Conservation (phyloP, 2,888 invertebrate genomes). For the Tyria jacobaeae region DNA sequence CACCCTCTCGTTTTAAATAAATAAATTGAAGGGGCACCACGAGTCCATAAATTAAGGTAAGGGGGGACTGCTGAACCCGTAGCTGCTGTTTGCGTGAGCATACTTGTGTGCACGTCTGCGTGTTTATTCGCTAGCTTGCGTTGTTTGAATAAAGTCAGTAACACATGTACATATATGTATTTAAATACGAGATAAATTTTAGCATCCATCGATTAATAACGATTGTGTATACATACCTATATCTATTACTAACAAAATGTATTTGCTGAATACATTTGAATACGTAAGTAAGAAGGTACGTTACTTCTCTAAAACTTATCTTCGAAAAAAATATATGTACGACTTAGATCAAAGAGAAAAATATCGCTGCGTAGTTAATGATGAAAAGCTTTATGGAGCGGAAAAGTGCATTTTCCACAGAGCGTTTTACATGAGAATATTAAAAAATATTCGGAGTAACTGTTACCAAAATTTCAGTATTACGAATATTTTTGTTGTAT, state of each 20-base stretch:
- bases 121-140: no score
- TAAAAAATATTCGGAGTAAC: neutral
- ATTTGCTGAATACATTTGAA: neutral
- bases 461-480: neutral
- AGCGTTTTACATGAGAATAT: neutral
- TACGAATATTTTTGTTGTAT: neutral
- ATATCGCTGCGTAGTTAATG: neutral
- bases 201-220: neutral
- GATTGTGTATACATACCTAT: neutral
- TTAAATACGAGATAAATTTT: neutral
- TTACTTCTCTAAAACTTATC: neutral
- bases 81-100: no score
- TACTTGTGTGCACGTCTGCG: no score
- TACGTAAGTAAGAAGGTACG: neutral
- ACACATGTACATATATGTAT: neutral
- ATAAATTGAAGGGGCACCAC: no score
- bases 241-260: neutral
- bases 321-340: neutral
- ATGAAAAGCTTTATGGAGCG: neutral
- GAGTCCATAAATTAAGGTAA: no score
- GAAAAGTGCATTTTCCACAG: neutral
- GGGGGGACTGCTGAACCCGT: no score
- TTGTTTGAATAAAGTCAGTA: no score
- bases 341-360: neutral
- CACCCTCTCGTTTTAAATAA: no score